Base-by-base conservation (phyloP, 2,113 vertebrate genomes). In the Labeo catla region DNA sequence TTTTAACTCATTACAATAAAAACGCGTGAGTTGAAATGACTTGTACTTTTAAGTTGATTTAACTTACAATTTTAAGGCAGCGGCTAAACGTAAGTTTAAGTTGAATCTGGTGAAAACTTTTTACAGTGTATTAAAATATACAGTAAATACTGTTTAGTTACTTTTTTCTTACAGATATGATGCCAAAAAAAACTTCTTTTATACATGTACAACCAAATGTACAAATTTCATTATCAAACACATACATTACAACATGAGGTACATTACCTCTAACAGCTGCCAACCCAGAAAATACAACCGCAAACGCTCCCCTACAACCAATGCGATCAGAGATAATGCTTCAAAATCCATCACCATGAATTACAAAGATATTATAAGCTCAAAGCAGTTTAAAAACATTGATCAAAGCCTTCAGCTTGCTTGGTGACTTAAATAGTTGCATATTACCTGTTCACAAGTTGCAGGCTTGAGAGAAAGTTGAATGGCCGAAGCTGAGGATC, bases 391-490 rank as follows among this genome's bases (percentile, higher is more conserved):
- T 23, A 4, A 68, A 36, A 68, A 36, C 4, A 28, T 3, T 7
- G 0, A 28, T 12, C 34, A 68, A 34, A 63, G 59, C 23, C 4
- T n/a, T 21, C 0, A 45, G 19, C 68, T 73, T 45, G 39, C 16
- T 39, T 36, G 68, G 36, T 72, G 36, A 72, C 16, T 15, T 2
- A 43, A 19, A 19, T 78, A 59, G 6, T 12, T 59, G 36, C 34
- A 19, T 47, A 4, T 6, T 57, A 79, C 76, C 52, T 79, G 2
- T 77, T 19, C 28, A 43, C 52, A 39, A 59, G 34, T n/a, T 57
- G 50, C 36, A 57, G 50, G 28, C 19, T 79, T 59, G 10, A 79
- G 28, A 34, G 52, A 79, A 43, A 79, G 76, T 59, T 79, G 28
- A 59, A 19, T 57, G 23, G 70, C 39, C 6, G 2, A 74, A 74